Evolutionary conservation across 2,888 invertebrate species (phyloP).

Genomic region (Lepidochrysops patricia): DNA sequence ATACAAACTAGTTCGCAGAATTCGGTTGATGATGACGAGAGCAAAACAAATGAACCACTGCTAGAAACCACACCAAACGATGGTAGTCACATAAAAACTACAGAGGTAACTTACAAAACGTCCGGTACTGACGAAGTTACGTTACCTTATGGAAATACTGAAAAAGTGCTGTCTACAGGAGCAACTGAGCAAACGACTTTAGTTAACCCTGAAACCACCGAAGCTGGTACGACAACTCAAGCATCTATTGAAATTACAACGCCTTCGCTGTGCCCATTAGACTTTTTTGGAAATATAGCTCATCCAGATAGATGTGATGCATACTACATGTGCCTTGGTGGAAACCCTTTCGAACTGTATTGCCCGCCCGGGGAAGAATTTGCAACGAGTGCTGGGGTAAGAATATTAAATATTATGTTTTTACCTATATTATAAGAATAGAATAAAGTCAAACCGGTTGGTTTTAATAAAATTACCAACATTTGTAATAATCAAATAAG

Average conservation of each 20-base stretch:
- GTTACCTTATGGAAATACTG: neutral
- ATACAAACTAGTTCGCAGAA: neutral
- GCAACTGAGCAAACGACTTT: neutral
- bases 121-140: slow-evolving; percentile 10
- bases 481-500: no score
- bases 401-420: slow-evolving; percentile 1
- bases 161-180: neutral
- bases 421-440: no score
- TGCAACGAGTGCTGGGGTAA: slow-evolving; percentile 17
- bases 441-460: no score
- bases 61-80: no score
- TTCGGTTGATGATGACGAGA: neutral
- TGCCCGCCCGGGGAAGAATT: slow-evolving; percentile 25
- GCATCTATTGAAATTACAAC: slow-evolving; percentile 18
- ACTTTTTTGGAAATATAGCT: slow-evolving; percentile 34
- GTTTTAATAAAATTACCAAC: no score
- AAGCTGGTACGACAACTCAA: slow-evolving; percentile 20
- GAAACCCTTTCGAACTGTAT: slow-evolving; percentile 28
- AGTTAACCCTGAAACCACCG: neutral
- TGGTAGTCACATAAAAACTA: neutral
- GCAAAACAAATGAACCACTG: neutral
- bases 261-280: slow-evolving; percentile 29
- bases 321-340: slow-evolving; percentile 37
- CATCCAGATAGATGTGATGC: slow-evolving; percentile 35
- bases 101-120: neutral